Percentiles rank a stretch among this genome's conserved stretches.
phyloP scores from a whole-genome alignment of 2,888 invertebrate species.

The Teleiodes luculella region DNA sequence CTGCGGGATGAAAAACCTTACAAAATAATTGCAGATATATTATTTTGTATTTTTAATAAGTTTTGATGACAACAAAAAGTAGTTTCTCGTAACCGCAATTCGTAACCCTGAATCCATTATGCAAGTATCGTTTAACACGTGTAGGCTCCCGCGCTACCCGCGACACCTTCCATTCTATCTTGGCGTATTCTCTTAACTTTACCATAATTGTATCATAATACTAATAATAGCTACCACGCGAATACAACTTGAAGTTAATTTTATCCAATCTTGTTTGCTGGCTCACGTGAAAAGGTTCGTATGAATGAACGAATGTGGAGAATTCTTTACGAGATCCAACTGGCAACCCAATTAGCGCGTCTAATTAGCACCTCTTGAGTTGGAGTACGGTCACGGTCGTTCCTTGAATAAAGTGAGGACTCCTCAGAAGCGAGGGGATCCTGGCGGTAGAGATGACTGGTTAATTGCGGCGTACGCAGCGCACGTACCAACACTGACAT shows the following conservation, averaged over 20 bases:
- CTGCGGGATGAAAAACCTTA: no score
- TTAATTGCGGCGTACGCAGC: conserved; percentile 73
- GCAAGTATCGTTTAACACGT: conserved; percentile 67
- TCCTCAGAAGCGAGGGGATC: conserved; percentile 55
- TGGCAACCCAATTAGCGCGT: conserved; percentile 50
- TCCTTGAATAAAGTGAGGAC: conserved; percentile 60
- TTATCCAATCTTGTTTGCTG: neutral
- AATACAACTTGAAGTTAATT: neutral
- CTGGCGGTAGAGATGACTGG: conserved; percentile 54
- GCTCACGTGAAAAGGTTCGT: neutral
- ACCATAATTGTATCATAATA: conserved; percentile 70
- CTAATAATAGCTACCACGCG: conserved; percentile 32
- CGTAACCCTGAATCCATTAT: conserved; percentile 67
- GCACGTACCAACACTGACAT: conserved; percentile 71
- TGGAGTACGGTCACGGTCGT: conserved; percentile 60
- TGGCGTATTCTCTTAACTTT: conserved; percentile 42
- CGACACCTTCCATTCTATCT: conserved; percentile 61
- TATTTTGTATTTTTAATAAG: no score
- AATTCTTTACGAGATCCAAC: conserved; percentile 26
- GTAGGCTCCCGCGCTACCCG: conserved; percentile 49
- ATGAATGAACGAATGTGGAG: conserved; percentile 15
- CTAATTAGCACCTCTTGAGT: conserved; percentile 52
- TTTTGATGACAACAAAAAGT: no score
- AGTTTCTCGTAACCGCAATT: neutral
- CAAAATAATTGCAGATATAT: no score